phyloP scores from a whole-genome alignment of 2,888 invertebrate species.

The Nomada fucata region DNA sequence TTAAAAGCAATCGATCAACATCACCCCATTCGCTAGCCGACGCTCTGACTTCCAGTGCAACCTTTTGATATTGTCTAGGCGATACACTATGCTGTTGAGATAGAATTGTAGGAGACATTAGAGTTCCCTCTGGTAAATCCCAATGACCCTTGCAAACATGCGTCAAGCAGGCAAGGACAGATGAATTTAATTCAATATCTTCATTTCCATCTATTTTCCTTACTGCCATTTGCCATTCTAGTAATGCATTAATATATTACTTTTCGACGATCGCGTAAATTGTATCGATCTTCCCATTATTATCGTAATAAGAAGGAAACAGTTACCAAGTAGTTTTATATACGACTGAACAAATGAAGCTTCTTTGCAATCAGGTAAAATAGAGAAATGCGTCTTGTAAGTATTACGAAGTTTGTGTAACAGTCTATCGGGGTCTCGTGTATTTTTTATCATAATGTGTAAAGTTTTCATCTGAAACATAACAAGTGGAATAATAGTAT shows the following conservation, averaged over 20 bases:
- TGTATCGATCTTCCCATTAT: background rate
- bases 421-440: constrained; percentile 76
- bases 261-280: background rate
- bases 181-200: constrained; percentile 75
- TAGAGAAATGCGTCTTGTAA: constrained; percentile 80
- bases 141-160: constrained; percentile 86
- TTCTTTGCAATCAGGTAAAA: constrained; percentile 80
- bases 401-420: constrained; percentile 79
- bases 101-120: constrained; percentile 86
- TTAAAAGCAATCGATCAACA: constrained; percentile 87
- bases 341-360: constrained; percentile 79
- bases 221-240: constrained; percentile 87
- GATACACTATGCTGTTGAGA: constrained; percentile 85
- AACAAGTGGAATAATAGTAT: constrained; percentile 19
- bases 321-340: constrained; percentile 81
- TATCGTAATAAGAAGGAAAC: background rate
- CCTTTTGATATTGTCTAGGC: constrained; percentile 89
- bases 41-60: constrained; percentile 88
- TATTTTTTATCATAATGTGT: constrained; percentile 79
- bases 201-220: constrained; percentile 81
- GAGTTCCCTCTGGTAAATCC: constrained; percentile 85
- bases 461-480: constrained; percentile 78
- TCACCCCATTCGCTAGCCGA: constrained; percentile 87
- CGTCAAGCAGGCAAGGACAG: constrained; percentile 85
- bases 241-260: constrained; percentile 40